phyloP scores from a whole-genome alignment of 2,888 invertebrate species.

The Camponotus fellah region DNA sequence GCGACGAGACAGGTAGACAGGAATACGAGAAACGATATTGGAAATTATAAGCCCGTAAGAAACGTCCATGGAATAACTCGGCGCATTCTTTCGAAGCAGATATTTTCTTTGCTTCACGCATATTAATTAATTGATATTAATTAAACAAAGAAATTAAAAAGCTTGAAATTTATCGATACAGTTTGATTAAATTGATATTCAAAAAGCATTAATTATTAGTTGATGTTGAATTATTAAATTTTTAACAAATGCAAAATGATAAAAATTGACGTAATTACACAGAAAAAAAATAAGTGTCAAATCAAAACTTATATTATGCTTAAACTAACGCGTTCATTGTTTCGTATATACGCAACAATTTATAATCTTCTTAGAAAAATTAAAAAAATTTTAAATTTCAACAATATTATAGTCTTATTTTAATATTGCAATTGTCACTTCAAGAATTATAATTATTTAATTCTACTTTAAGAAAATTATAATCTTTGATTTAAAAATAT shows the following conservation, averaged over 20 bases:
- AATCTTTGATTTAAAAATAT: too few species aligned
- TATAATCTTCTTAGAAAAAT: too few species aligned
- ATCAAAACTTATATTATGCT: too few species aligned
- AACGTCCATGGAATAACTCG: background rate
- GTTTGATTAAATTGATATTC: background rate
- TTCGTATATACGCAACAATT: too few species aligned
- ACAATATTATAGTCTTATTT: too few species aligned
- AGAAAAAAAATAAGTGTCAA: too few species aligned
- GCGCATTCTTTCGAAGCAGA: background rate
- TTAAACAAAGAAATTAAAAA: background rate
- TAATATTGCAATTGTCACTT: too few species aligned
- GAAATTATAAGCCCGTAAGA: slow-evolving; percentile 7
- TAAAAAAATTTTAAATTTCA: too few species aligned
- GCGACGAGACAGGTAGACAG: slow-evolving; percentile 7
- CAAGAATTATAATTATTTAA: too few species aligned
- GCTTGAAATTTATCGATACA: background rate
- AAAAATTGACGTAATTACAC: background rate
- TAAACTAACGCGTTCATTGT: too few species aligned
- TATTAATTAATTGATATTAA: background rate
- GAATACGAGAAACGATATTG: slow-evolving; percentile 44
- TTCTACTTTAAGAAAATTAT: too few species aligned
- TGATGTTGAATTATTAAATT: background rate
- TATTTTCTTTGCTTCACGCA: background rate
- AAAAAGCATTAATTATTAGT: background rate
- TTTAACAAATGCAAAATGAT: too few species aligned